phyloP scores from a whole-genome alignment of 2,113 vertebrate species.

The Chinchilla lanigera region DNA sequence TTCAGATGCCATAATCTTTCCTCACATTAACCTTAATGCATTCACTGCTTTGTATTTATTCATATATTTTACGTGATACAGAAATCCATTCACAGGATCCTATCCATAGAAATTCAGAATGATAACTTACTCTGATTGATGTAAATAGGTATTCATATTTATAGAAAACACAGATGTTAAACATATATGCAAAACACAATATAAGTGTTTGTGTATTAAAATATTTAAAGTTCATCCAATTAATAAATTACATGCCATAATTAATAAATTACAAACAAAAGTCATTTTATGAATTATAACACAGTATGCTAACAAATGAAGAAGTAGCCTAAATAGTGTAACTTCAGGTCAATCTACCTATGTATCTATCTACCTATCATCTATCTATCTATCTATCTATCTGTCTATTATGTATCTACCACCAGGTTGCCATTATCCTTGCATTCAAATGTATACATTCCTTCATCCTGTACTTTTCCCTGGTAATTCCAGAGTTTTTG shows the following conservation, averaged over 20 bases:
- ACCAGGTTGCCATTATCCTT: neutral
- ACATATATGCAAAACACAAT: neutral
- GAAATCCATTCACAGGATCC: neutral
- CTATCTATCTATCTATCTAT: neutral
- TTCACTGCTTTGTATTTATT: neutral
- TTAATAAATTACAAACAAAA: neutral
- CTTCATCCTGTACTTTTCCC: neutral
- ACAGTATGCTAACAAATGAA: neutral
- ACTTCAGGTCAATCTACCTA: neutral
- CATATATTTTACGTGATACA: neutral
- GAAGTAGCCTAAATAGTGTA: neutral
- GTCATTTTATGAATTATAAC: neutral
- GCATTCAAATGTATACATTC: neutral
- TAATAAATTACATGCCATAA: neutral
- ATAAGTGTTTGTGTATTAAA: neutral
- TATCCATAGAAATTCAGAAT: neutral
- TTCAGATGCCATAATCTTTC: neutral
- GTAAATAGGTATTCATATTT: neutral
- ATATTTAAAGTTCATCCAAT: neutral
- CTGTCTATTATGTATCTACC: neutral
- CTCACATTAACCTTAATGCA: neutral
- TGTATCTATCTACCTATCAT: neutral
- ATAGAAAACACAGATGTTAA: neutral
- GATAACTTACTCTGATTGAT: neutral
- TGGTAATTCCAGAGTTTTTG: constrained; percentile 31